Base-by-base conservation (phyloP, 2,797 vertebrate species). In the Gobionotothen gibberifrons region DNA sequence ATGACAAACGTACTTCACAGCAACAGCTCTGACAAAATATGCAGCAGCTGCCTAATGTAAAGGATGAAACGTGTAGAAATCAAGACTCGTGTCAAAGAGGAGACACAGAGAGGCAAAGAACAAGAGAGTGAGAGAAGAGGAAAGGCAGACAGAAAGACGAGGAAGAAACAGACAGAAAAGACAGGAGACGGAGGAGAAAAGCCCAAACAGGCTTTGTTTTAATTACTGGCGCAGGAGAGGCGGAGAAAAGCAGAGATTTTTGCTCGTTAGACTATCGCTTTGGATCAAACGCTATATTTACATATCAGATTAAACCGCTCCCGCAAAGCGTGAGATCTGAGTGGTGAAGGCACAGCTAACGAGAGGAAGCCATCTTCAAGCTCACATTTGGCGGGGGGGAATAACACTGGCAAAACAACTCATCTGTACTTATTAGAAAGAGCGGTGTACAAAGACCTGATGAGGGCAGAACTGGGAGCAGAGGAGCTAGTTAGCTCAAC, bases 291-390 rank as follows among this genome's bases (percentile, higher is more conserved):
- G 88, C 86, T 91, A 93, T 96, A 98, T 98, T 98, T 98, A 96
- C 97, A 97, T 98, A 96, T 96, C 95, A 95, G 96, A 97, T 97
- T 96, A 96, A 94, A 96, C 93, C 93, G 94, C 82, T 96, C 92
- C 95, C 93, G 85, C 80, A 95, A 92, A 94, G 66, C 61, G 93
- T 94, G 94, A 95, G 95, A 89, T 87, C 76, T 89, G 86, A 88
- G 86, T 67, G 53, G 85, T 53, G 66, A 84, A 91, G 85, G 60
- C 82, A 76, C 44, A n/a, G 72, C 87, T 93, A 91, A 91, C 78
- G 85, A 91, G 88, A 85, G 74, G 85, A 83, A 85, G 81, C 74
- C 87, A 80, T 88, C 80, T 82, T 82, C 64, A 61, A 26, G 62
- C 72, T 86, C 85, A 57, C 90, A 90, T 94, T 90, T 80, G 72